These are phyloP conservation scores for Perca schrenkii DNA, from an alignment of 2,113 vertebrate genomes.

Conservation along the genomic window DNA sequence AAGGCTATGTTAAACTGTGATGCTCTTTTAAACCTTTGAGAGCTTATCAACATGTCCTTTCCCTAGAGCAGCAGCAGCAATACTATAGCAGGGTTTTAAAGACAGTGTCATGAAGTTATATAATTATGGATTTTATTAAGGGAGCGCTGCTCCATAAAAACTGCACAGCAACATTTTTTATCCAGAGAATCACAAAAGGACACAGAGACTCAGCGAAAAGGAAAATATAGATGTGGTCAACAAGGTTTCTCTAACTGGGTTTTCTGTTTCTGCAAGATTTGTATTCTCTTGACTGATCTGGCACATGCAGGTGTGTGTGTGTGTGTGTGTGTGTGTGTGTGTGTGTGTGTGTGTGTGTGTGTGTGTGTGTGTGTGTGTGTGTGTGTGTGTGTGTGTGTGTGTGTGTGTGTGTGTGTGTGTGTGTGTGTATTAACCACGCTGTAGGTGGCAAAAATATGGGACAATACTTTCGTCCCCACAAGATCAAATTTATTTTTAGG, in stretches of 20 bases:
- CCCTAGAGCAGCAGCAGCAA: background rate
- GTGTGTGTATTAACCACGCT: constrained; percentile 13
- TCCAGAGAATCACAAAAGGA: background rate
- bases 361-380: background rate
- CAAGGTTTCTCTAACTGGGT: background rate
- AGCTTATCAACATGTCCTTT: background rate
- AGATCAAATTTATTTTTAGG: background rate
- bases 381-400: constrained; percentile 14
- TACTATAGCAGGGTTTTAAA: constrained; percentile 11
- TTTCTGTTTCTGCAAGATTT: constrained; percentile 19
- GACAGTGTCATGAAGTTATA: background rate
- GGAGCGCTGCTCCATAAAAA: constrained; percentile 26
- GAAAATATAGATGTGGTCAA: constrained; percentile 27
- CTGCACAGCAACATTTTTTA: background rate
- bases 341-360: background rate
- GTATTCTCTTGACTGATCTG: background rate
- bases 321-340: constrained; percentile 13
- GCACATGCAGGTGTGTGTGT: constrained; percentile 17
- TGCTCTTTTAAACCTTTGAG: constrained; percentile 4
- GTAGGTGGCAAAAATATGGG: background rate
- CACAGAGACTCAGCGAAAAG: constrained; percentile 22
- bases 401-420: background rate
- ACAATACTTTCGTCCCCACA: constrained; percentile 1
- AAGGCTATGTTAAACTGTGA: constrained; percentile 20
- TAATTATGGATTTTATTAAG: constrained; percentile 17